These are phyloP conservation scores for Pelecanus crispus DNA, from an alignment of 2,113 vertebrate species.

Conservation along the genomic window DNA sequence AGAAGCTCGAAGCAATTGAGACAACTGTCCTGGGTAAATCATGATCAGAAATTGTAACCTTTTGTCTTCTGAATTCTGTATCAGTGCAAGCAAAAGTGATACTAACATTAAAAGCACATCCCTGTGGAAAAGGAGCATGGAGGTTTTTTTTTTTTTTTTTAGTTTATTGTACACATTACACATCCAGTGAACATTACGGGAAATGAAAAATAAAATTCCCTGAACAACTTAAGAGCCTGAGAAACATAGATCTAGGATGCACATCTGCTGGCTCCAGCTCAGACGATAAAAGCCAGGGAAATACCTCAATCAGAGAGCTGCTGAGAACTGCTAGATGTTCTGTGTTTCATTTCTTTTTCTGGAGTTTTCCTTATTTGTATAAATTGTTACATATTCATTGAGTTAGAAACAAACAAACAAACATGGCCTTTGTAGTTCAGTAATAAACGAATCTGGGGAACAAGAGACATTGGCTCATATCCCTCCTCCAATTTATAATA, in stretches of 20 bases:
- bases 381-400: background rate
- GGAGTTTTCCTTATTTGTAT: background rate
- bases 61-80: background rate
- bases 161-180: background rate
- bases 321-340: background rate
- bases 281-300: background rate
- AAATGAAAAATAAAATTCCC: background rate
- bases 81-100: background rate
- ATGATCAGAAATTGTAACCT: background rate
- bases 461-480: background rate
- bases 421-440: background rate
- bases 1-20: background rate
- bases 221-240: background rate
- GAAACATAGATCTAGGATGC: background rate
- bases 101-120: background rate
- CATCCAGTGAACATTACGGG: background rate
- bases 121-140: background rate
- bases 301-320: background rate
- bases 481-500: background rate
- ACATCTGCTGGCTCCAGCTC: background rate
- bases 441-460: background rate
- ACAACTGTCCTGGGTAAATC: background rate
- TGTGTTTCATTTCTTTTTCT: background rate
- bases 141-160: background rate
- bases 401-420: background rate